Base-by-base conservation (phyloP, 2,113 vertebrate species). In the Varanus salvator region DNA sequence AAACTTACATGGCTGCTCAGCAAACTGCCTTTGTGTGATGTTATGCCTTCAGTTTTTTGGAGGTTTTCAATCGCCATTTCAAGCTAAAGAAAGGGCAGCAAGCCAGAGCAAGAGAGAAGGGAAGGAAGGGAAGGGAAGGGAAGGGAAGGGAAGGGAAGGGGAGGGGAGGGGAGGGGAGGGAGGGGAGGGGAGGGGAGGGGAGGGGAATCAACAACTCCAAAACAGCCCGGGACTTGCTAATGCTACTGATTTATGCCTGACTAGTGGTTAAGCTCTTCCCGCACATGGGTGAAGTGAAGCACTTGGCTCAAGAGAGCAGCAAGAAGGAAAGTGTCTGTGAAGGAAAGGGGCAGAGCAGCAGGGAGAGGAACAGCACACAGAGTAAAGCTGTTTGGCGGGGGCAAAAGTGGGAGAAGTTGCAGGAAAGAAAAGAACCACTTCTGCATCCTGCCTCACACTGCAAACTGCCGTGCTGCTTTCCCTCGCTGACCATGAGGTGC, bases 61-160 rank as follows among this genome's bases (percentile, higher is more conserved):
- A 99, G 99, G 97, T 99, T 99, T 98, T 99, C 98, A 98, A 99
- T 99, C 98, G 98, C 99, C 98, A 99, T 98, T 99, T 99, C 98
- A 99, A 99, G 98, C 99, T 99, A 98, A 44, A 54, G 96, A 98
- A 97, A 97, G 44, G 29, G 76, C 76, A 34, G 76, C 15, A 50
- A 29, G 52, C 60, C 44, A 95, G 96, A 93, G 97, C 97, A 98
- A 97, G 97, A 96, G 93, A 94, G 94, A 93, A 95, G 94, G 91
- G 84, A 91, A 92, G 95, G 97, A 97, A 97, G 98, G 3, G 38
- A 1, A 44, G 38, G 3, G 38, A 1, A 44, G 38, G 3, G 38
- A 1, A 44, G 38, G 3, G 38, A 1, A 44, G 38, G 3, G 38
- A 1, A 44, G 38, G 3, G 38, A 1, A 44, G 38, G 3, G 38